phyloP scores from a whole-genome alignment of 2,888 invertebrate species.

The Tetranychus piercei region DNA sequence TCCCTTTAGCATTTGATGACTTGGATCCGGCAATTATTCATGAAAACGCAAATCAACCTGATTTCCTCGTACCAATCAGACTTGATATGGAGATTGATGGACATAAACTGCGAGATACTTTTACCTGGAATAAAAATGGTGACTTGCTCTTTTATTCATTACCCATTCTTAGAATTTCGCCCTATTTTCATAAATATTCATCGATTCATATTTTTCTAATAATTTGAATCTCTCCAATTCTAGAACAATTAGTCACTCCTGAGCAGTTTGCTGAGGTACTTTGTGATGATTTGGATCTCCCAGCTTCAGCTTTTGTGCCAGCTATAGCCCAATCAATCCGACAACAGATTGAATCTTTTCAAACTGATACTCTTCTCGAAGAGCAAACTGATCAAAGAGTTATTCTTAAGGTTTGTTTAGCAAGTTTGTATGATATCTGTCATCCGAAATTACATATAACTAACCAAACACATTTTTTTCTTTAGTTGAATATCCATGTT shows the following conservation, averaged over 20 bases:
- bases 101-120: slow-evolving; percentile 89
- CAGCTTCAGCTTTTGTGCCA: slow-evolving; percentile 87
- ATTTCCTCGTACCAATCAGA: slow-evolving; percentile 83
- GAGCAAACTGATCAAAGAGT: slow-evolving; percentile 84
- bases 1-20: slow-evolving; percentile 65
- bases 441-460: neutral
- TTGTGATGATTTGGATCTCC: slow-evolving; percentile 91
- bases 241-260: slow-evolving; percentile 86
- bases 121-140: slow-evolving; percentile 99
- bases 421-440: neutral
- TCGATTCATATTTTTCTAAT: neutral
- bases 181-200: neutral
- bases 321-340: slow-evolving; percentile 84
- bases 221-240: neutral
- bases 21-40: slow-evolving; percentile 74
- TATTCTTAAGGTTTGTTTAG: slow-evolving; percentile 49
- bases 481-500: slow-evolving; percentile 79
- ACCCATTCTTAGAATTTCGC: neutral
- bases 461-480: slow-evolving; percentile 16
- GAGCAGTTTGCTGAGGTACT: slow-evolving; percentile 96
- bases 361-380: slow-evolving; percentile 60
- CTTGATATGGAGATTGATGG: slow-evolving; percentile 99
- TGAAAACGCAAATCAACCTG: slow-evolving; percentile 77
- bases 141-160: slow-evolving; percentile 18
- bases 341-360: slow-evolving; percentile 84